Evolutionary conservation across 2,797 vertebrate genomes (phyloP), one percentile per base, ranked within the genome.

Genomic region (Eurystomus glaucurus): DNA sequence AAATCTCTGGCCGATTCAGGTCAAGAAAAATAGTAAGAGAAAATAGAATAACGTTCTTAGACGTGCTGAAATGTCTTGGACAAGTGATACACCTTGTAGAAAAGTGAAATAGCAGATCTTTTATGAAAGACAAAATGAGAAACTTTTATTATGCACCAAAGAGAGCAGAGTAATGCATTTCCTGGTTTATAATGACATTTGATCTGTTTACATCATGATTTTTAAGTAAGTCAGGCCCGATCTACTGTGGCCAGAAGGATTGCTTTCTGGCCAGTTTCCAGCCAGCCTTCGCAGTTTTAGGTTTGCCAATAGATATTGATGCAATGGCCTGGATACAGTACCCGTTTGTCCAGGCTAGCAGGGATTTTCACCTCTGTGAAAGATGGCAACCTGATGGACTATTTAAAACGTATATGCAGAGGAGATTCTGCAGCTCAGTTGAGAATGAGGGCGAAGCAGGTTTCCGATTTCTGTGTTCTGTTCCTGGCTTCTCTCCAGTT

Each of bases 181-280:
- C 31, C 35, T 82, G 39, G 37, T 84, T 88, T 78, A 43, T 83
- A 55, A 64, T n/a, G 39, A 78, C 85, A 81, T 86, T 41, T 86
- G 51, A 39, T 69, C 41, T 80, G 9, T 64, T 25, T 55, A 64
- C 43, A 80, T 6, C 21, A 18, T 50, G 51, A 52, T 74, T 94
- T 94, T 93, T 92, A 79, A 93, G 77, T 66, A 83, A 94, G 26
- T 90, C 46, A 81, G 50, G 7, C 50, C 33, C 48, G 43, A 17
- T 66, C 29, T 75, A 75, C 57, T 46, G 46, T 61, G 60, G 54
- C 43, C 50, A 51, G 80, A 79, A 91, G 84, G 74, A 58, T 52
- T 61, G 54, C 16, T 84, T 21, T 76, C 66, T 76, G 80, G 39
- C 60, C 84, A 20, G 6, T 72, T 94, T 94, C 74, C 78, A 95